Evolutionary conservation across 2,888 invertebrate species (phyloP).

Genomic region (Calephelis perditalis): DNA sequence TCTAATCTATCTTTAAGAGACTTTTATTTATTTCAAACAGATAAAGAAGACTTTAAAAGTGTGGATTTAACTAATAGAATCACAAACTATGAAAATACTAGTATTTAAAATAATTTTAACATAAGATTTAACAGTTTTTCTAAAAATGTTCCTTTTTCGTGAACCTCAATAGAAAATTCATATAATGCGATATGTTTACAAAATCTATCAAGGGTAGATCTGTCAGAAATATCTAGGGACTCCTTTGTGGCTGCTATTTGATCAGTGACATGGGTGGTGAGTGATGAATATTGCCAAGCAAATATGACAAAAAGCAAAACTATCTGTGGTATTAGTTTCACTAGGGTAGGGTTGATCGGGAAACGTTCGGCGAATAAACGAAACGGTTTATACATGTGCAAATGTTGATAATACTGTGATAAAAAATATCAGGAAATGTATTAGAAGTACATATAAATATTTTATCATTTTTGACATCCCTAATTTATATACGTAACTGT

Average conservation of each 20-base stretch:
- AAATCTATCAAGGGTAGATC: slow-evolving; percentile 67
- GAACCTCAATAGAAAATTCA: slow-evolving; percentile 12
- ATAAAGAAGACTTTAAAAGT: no score
- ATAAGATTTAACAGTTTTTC: no score
- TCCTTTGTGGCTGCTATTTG: slow-evolving; percentile 73
- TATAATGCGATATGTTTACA: slow-evolving; percentile 45
- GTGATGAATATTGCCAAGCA: slow-evolving; percentile 77
- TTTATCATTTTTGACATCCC: no score
- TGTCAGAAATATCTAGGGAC: slow-evolving; percentile 71
- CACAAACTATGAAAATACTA: no score
- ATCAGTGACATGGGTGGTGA: slow-evolving; percentile 73
- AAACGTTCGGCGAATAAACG: slow-evolving; percentile 28
- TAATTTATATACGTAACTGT: no score
- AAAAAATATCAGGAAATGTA: no score
- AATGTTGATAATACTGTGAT: slow-evolving; percentile 15
- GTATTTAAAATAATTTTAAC: no score
- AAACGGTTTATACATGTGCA: slow-evolving; percentile 22
- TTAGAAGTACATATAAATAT: no score
- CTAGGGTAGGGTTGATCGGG: slow-evolving; percentile 47
- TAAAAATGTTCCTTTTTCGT: not conserved
- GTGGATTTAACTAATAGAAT: no score
- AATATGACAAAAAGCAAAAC: slow-evolving; percentile 77
- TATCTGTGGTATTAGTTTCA: slow-evolving; percentile 72
- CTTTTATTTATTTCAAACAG: no score
- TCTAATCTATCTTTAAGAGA: no score